phyloP scores from a whole-genome alignment of 2,113 vertebrate genomes.

The Coregonus clupeaformis region DNA sequence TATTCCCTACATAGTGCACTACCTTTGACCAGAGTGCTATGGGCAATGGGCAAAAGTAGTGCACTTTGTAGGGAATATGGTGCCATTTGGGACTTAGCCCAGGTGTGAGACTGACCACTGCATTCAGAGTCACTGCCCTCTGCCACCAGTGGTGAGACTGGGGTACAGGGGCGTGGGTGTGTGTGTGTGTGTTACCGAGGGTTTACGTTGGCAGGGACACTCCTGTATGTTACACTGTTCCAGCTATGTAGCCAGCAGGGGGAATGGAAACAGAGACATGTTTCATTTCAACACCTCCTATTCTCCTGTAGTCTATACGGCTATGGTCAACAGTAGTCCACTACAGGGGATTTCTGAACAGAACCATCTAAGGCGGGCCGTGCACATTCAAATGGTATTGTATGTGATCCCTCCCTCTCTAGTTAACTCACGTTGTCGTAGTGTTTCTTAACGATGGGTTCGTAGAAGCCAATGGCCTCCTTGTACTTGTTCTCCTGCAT shows the following conservation, averaged over 20 bases:
- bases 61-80: too few species aligned
- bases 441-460: slow-evolving; percentile 95
- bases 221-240: slow-evolving; percentile 82
- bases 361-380: too few species aligned
- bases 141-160: slow-evolving; percentile 5
- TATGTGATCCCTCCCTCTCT: not conserved
- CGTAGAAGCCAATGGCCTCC: slow-evolving; percentile 92
- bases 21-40: too few species aligned
- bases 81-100: too few species aligned
- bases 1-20: too few species aligned
- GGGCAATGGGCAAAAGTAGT: too few species aligned
- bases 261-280: slow-evolving; percentile 36
- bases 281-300: not conserved
- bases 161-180: not conserved
- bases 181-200: slow-evolving; percentile 73
- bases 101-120: too few species aligned
- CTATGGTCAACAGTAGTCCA: not conserved
- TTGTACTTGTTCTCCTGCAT: slow-evolving; percentile 97
- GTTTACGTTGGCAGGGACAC: slow-evolving; percentile 79
- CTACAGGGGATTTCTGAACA: too few species aligned
- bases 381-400: too few species aligned
- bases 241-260: slow-evolving; percentile 64
- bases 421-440: slow-evolving; percentile 80
- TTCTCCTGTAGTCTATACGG: not conserved
- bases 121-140: slow-evolving; percentile 29